phyloP scores from a whole-genome alignment of 2,888 invertebrate species.

The Smittia sp. region DNA sequence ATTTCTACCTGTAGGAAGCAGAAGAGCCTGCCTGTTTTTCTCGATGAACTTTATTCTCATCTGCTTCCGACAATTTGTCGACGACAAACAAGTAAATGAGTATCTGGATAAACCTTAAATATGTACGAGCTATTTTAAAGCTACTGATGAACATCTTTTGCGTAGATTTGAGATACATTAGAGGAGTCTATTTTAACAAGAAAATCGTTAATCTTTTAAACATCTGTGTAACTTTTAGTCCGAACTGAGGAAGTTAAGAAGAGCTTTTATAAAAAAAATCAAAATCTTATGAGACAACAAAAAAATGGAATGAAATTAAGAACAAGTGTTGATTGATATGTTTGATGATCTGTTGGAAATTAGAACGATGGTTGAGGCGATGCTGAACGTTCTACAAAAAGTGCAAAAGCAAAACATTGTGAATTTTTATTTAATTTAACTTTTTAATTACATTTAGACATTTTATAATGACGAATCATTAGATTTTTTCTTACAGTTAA shows the following conservation, averaged over 20 bases:
- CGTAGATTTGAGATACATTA: background rate
- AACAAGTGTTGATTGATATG: no score
- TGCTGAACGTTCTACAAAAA: background rate
- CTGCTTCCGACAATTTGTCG: no score
- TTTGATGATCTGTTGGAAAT: no score
- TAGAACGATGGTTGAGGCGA: no score
- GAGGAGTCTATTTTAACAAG: background rate
- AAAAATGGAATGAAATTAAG: background rate
- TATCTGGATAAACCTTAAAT: background rate
- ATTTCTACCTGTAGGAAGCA: background rate
- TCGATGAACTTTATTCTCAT: no score
- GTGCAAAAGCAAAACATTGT: slow-evolving; percentile 28
- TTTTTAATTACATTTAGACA: slow-evolving; percentile 15
- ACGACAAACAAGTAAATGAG: background rate
- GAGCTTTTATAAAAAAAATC: slow-evolving; percentile 9
- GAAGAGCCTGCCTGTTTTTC: no score
- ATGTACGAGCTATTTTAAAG: no score
- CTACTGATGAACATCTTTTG: background rate
- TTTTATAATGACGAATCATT: background rate
- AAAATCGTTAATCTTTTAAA: slow-evolving; percentile 29
- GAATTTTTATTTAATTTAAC: slow-evolving; percentile 22
- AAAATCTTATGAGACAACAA: background rate
- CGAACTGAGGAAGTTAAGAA: background rate
- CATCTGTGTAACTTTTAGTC: slow-evolving; percentile 20
- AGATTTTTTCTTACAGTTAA: background rate